phyloP scores from a whole-genome alignment of 2,113 vertebrate species.

The Notiomystis cincta region DNA sequence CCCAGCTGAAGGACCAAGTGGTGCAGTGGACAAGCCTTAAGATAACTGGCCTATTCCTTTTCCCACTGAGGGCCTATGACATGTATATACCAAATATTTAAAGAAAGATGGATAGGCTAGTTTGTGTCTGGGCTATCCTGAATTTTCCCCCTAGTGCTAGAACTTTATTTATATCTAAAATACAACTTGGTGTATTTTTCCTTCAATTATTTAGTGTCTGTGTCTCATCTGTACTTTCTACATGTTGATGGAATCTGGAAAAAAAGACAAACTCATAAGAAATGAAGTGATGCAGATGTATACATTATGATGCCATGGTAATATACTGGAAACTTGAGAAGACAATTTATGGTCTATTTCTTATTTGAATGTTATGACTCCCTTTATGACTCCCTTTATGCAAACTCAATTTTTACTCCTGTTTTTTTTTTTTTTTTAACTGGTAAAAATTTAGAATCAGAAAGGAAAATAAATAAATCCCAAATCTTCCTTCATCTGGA shows the following conservation, averaged over 20 bases:
- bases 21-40: background rate
- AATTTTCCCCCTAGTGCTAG: background rate
- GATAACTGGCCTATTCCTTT: background rate
- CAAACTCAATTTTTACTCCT: background rate
- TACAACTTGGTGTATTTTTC: background rate
- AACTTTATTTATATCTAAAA: background rate
- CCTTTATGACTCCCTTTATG: background rate
- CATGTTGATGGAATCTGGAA: background rate
- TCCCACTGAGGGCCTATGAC: background rate
- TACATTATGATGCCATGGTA: background rate
- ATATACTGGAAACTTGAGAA: background rate
- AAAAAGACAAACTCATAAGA: background rate
- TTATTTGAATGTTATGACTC: background rate
- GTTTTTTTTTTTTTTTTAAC: background rate
- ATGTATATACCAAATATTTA: background rate
- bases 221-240: background rate
- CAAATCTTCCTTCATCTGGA: background rate
- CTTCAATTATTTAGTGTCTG: background rate
- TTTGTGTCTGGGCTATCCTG: background rate
- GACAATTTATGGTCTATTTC: background rate
- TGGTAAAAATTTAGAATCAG: background rate
- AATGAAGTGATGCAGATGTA: background rate
- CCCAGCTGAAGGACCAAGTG: background rate
- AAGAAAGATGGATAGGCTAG: background rate
- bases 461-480: background rate